Percentiles rank a stretch among this genome's conserved stretches.
These are phyloP conservation scores for Sphaerodactylus townsendi DNA, from an alignment of 2,113 vertebrate genomes.

Conservation along the genomic window DNA sequence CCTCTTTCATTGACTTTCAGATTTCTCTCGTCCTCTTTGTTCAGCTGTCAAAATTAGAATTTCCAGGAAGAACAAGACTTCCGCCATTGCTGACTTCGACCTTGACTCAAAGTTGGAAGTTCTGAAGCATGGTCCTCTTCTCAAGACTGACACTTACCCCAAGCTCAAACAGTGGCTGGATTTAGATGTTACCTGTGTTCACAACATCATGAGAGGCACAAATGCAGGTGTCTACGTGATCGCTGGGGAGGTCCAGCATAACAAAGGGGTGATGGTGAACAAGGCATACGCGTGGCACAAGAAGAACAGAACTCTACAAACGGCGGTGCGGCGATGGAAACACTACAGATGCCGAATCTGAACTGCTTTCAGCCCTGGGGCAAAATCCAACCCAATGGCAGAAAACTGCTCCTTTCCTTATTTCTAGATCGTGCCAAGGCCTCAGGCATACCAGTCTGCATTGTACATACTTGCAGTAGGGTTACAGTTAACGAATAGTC, in stretches of 20 bases:
- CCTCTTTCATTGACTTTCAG: not conserved
- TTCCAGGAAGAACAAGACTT: slow-evolving; percentile 71
- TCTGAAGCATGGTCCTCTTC: slow-evolving; percentile 79
- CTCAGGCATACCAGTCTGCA: slow-evolving; percentile 36
- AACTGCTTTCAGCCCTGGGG: slow-evolving; percentile 26
- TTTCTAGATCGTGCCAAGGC: slow-evolving; percentile 38
- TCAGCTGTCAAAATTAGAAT: slow-evolving; percentile 84
- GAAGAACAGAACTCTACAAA: slow-evolving; percentile 78
- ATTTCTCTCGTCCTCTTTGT: not conserved
- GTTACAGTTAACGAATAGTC: slow-evolving; percentile 28
- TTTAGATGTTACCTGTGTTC: slow-evolving; percentile 81
- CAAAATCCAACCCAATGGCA: not conserved
- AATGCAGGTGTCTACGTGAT: slow-evolving; percentile 75
- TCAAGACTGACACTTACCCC: slow-evolving; percentile 71
- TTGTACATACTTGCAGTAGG: slow-evolving; percentile 26
- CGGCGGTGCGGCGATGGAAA: slow-evolving; percentile 78
- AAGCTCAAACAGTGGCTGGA: slow-evolving; percentile 81
- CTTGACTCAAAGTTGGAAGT: slow-evolving; percentile 78
- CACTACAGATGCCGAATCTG: slow-evolving; percentile 76
- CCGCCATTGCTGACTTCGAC: slow-evolving; percentile 75
- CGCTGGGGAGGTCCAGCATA: slow-evolving; percentile 77
- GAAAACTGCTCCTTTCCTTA: slow-evolving; percentile 42
- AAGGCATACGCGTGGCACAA: slow-evolving; percentile 81
- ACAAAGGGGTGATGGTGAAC: slow-evolving; percentile 76
- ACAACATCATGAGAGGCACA: slow-evolving; percentile 80